These are phyloP conservation scores for Psilopsiagon aurifrons DNA, from an alignment of 2,113 vertebrate species.

Conservation along the genomic window DNA sequence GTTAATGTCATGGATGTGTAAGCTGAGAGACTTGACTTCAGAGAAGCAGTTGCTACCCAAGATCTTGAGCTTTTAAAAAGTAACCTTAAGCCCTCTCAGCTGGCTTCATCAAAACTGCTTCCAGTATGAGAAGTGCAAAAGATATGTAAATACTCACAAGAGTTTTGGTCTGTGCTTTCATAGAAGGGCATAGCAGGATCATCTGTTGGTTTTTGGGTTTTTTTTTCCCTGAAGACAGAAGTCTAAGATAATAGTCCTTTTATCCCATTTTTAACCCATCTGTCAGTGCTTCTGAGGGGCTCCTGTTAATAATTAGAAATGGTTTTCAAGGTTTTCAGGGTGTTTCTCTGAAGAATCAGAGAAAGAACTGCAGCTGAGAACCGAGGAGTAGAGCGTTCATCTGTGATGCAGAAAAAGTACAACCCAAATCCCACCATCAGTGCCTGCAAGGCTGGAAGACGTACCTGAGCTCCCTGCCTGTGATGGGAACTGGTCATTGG, in stretches of 20 bases:
- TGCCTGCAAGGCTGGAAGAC: background rate
- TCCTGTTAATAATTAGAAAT: background rate
- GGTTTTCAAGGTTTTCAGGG: background rate
- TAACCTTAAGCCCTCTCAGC: background rate
- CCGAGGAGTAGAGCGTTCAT: background rate
- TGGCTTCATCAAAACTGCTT: background rate
- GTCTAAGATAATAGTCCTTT: background rate
- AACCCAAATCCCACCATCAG: background rate
- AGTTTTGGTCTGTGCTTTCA: background rate
- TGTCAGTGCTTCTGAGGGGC: background rate
- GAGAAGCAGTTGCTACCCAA: background rate
- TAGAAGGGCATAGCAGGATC: background rate
- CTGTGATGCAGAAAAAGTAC: background rate
- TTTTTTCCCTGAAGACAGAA: background rate
- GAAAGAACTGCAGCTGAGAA: background rate
- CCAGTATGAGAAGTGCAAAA: background rate
- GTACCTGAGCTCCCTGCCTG: background rate
- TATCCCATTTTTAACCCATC: background rate
- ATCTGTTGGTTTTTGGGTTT: fast-evolving
- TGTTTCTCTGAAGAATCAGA: background rate
- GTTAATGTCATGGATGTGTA: conserved; percentile 68
- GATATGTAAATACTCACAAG: background rate
- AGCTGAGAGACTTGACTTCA: conserved; percentile 39
- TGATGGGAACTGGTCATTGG: fast-evolving
- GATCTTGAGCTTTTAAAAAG: background rate